Evolutionary conservation across 2,888 invertebrate species (phyloP), one percentile per base, ranked within the genome.

Genomic region (Eupithecia pulchellata): DNA sequence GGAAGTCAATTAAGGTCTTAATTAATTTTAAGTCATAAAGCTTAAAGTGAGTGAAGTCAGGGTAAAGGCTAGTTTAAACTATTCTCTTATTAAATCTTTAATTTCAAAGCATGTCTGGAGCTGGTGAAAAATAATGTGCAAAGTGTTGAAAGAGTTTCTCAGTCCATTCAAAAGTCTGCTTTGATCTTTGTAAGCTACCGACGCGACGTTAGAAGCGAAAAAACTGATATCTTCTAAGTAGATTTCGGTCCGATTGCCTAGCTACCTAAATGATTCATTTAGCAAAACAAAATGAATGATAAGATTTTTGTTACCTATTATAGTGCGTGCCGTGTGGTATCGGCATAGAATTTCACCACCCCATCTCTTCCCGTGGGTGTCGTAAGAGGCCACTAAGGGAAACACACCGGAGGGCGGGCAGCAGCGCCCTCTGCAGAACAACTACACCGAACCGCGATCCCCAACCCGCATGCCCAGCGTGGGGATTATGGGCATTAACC

Each of bases 21-120:
- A 76, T 76, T 73, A 72, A 76, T 73, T 77, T 75, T 67, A 64
- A 68, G 76, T 68, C 71, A 68, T 75, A 76, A 73, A 75, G 69
- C 68, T 72, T 66, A 58, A 64, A 72, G 72, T 67, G 61, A 72
- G 72, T 69, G 66, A 76, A 75, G 75, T 72, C 72, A 20, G 71
- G 47, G 73, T 68, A 65, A 78, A 71, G 66, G 73, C 74, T 79
- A 75, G 75, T 76, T 72, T 70, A 55, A 72, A 71, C 73, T 42
- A 73, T 72, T 76, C 68, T 75, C 69, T 75, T 77, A 72, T 63
- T 69, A 42, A 57, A 58, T 73, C 66, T 75, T 75, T 72, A 64
- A 76, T 68, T 76, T 75, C 63, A 72, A 74, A 78, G 68, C 67
- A 60, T 73, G 70, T 73, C 68, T 68, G 74, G 67, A 73, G 65